Base-by-base conservation (phyloP, 2,797 vertebrate species). In the Coluber constrictor region DNA sequence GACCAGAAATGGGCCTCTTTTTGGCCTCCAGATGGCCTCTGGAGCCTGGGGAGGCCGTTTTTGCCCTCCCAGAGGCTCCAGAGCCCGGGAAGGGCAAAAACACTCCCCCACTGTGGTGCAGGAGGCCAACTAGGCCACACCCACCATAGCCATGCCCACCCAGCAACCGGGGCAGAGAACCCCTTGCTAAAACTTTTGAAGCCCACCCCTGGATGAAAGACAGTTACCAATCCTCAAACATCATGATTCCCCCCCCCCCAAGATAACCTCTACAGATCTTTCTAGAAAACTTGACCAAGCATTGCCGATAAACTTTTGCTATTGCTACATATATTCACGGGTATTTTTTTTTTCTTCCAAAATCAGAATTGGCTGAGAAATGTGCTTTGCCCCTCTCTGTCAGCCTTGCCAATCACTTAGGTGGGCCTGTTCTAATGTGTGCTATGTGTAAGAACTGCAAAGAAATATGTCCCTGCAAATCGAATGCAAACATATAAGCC, bases 91-190 rank as follows among this genome's bases (percentile, higher is more conserved):
- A 54, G 51, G 51, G 9, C 51, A 54, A 54, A 54, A 54, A 54
- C 51, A 10, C 51, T 9, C 51, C 51, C 8, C 51, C 9, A 9
- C 51, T 10, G 9, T 54, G 9, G 51, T 54, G 51, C 51, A 54
- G 51, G 51, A 10, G 51, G 8, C 51, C 0, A 0, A 54, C 0
- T 54, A 54, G 1, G 9, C 9, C 51, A 54, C 51, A 0, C 51
- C 51, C 51, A 54, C 51, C 51, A 54, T 9, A 7, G 51, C 51
- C 51, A 51, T 7, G 51, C 7, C 51, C 8, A 51, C 51, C 51
- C 7, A 54, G 51, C 51, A 54, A 54, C 51, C 51, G 1, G 51
- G 51, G 51, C 51, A 54, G 51, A 54, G 51, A 54, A 10, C 51
- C 51, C 51, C 51, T 54, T 54, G 51, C 51, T 54, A 10, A 54